phyloP scores from a whole-genome alignment of 2,113 vertebrate genomes.

The Sturnira hondurensis region DNA sequence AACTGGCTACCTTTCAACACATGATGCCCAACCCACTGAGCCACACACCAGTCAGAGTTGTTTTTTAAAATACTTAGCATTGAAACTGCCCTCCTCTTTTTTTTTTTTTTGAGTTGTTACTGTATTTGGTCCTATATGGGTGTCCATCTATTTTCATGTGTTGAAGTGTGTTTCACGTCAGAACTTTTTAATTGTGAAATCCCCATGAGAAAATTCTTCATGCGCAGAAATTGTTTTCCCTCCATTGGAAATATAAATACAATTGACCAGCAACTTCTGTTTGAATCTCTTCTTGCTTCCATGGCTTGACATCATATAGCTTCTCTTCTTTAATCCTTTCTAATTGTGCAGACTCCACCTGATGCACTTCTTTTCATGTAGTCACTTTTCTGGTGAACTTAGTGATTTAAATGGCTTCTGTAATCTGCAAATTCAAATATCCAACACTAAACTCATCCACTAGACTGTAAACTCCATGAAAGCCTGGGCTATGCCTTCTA shows the following conservation, averaged over 20 bases:
- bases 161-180: constrained; percentile 54
- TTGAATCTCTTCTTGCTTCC: constrained; percentile 44
- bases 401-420: not conserved
- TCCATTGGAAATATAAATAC: constrained; percentile 55
- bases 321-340: constrained; percentile 19
- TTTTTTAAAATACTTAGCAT: not conserved
- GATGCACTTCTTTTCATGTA: not conserved
- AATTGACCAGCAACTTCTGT: constrained; percentile 52
- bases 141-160: constrained; percentile 26
- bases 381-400: not conserved
- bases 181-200: constrained; percentile 56
- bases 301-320: not conserved
- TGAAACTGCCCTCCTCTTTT: not conserved
- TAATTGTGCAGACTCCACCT: not conserved
- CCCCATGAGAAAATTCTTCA: constrained; percentile 29
- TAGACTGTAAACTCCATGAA: not conserved
- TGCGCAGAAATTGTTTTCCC: constrained; percentile 33
- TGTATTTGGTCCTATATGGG: not conserved
- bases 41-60: too few species aligned
- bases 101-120: constrained; percentile 24
- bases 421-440: not conserved
- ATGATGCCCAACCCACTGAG: too few species aligned
- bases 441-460: not conserved
- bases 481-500: not conserved
- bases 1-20: too few species aligned